Evolutionary conservation across 2,888 invertebrate species (phyloP), one percentile per base, ranked within the genome.

Genomic region (Tigriopus californicus): DNA sequence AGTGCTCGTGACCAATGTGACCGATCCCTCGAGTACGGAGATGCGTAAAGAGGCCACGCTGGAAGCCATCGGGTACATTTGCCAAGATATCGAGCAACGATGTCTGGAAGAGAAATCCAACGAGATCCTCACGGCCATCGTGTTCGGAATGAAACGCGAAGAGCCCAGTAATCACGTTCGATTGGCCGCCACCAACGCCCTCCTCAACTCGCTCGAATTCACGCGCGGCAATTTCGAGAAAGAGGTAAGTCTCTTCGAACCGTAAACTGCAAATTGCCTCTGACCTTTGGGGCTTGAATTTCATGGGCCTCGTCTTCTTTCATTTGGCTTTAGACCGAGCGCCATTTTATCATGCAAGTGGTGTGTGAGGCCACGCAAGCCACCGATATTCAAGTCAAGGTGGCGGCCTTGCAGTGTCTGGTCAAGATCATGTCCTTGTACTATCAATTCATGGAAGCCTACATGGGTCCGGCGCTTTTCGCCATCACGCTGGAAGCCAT

Each of bases 291-390:
- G n/a, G n/a, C n/a, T n/a, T n/a, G n/a, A n/a, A n/a, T n/a, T n/a
- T n/a, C n/a, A n/a, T n/a, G n/a, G n/a, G n/a, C n/a, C n/a, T n/a
- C n/a, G n/a, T n/a, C n/a, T n/a, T 33, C 3, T 5, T 33, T 33
- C 33, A 5, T 33, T 33, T 33, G 59, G 41, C 66, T 66, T 44
- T 65, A 81, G 77, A 80, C 84, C 61, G 98, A 99, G 73, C 79
- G 98, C 64, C 92, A 98, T 73, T 94, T 91, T 70, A 97, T 99
- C 60, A 99, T 98, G 98, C 94, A 98, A 76, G 92, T 94, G 58
- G 95, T 98, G 8, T 99, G 98, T 75, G 94, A 97, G 75, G 91
- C 97, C 2, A 98, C 98, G 1, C 97, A 97, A 72, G 90, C 88
- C 6, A 73, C 77, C 56, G 90, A 95, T 69, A 83, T 85, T 61